phyloP scores from a whole-genome alignment of 1,140 invertebrate genomes.

The Lanistes nyassanus region DNA sequence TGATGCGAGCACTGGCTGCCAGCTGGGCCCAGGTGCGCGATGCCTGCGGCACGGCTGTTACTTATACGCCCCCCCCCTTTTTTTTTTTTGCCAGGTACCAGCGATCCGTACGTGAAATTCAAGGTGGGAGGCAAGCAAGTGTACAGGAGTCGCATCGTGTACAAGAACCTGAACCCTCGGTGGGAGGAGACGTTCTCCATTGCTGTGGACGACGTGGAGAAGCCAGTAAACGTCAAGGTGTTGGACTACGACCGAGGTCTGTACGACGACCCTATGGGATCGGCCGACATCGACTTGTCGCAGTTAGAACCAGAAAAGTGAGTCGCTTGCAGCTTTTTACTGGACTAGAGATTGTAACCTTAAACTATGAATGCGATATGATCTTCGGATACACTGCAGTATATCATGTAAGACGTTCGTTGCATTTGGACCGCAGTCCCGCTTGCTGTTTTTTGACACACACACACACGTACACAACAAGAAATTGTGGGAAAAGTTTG shows the following conservation, averaged over 20 bases:
- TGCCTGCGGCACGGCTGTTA: background rate
- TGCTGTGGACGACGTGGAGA: slow-evolving; percentile 62
- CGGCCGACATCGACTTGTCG: slow-evolving; percentile 85
- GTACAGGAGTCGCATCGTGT: slow-evolving; percentile 67
- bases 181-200: slow-evolving; percentile 70
- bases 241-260: slow-evolving; percentile 98
- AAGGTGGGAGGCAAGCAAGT: slow-evolving; percentile 63
- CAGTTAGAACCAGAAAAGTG: slow-evolving; percentile 83
- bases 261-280: slow-evolving; percentile 97
- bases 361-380: background rate
- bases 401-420: no score
- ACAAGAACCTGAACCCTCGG: slow-evolving; percentile 69
- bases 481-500: no score
- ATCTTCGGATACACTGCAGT: background rate
- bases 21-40: background rate
- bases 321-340: slow-evolving; percentile 38
- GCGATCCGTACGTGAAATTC: slow-evolving; percentile 71
- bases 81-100: slow-evolving; percentile 61
- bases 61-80: slow-evolving; percentile 5
- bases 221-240: slow-evolving; percentile 88
- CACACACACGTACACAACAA: no score
- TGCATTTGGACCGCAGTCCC: background rate
- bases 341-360: background rate
- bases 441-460: no score
- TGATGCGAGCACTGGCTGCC: no score